Evolutionary conservation across 2,888 invertebrate genomes (phyloP).

Genomic region (Xestia xanthographa): DNA sequence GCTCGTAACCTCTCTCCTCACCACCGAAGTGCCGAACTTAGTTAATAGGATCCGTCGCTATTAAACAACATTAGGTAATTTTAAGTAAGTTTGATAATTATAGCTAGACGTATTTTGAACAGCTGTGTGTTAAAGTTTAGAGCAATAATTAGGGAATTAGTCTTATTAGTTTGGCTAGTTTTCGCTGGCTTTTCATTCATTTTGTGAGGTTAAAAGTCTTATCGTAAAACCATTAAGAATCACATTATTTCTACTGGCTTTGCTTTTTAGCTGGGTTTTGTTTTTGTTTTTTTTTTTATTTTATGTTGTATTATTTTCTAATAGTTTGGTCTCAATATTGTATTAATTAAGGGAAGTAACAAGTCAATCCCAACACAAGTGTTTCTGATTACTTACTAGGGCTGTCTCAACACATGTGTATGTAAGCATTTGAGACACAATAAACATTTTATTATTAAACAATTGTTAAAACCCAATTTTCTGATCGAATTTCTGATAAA

Average conservation of each 20-base stretch:
- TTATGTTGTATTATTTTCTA: too few relatives aligned
- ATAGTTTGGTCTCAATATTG: too few relatives aligned
- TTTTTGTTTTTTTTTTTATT: too few relatives aligned
- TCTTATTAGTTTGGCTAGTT: not conserved
- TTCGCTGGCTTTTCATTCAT: not conserved
- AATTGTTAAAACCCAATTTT: not conserved
- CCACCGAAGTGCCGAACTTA: conserved; percentile 35
- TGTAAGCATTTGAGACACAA: too few relatives aligned
- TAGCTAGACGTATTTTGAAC: conserved; percentile 20
- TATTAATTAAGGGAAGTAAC: too few relatives aligned
- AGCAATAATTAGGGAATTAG: not conserved
- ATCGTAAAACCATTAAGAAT: not conserved
- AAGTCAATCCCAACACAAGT: too few relatives aligned
- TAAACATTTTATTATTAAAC: too few relatives aligned
- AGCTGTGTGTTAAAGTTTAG: conserved; percentile 13
- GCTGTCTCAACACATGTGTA: too few relatives aligned
- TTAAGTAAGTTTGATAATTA: conserved; percentile 40
- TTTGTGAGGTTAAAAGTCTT: not conserved
- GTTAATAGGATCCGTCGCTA: conserved; percentile 32
- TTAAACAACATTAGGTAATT: conserved; percentile 46
- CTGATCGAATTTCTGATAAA: not conserved
- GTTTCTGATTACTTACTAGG: too few relatives aligned
- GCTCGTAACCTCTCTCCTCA: conserved; percentile 18
- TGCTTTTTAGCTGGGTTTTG: too few relatives aligned
- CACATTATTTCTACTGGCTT: too few relatives aligned